Conservation (phyloP, 2,113 vertebrate genomes). For the Sylvia atricapilla region DNA sequence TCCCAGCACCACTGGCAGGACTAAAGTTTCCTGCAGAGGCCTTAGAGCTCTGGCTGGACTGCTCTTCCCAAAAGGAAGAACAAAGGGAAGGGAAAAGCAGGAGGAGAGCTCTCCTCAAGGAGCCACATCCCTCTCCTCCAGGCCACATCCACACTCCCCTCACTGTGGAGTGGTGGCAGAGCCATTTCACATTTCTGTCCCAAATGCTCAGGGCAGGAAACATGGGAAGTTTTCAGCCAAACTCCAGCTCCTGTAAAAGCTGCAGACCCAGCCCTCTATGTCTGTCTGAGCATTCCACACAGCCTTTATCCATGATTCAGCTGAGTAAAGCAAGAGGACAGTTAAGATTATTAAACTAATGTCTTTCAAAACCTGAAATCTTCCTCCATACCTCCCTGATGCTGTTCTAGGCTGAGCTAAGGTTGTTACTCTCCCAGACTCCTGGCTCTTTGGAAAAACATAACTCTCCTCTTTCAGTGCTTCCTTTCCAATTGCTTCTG, state of each 20-base stretch:
- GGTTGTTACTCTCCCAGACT: neutral
- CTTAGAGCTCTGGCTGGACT: neutral
- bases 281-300: neutral
- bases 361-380: neutral
- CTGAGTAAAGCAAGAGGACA: neutral
- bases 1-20: neutral
- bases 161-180: neutral
- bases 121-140: neutral
- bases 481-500: constrained; percentile 9
- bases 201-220: neutral
- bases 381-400: constrained; percentile 18
- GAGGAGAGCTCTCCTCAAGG: neutral
- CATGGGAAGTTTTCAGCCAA: neutral
- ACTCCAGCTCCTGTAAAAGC: neutral
- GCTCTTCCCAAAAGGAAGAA: neutral
- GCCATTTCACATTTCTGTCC: neutral
- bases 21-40: neutral
- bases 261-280: neutral
- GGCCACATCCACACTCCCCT: neutral
- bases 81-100: neutral
- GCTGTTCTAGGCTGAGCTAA: neutral
- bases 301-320: neutral
- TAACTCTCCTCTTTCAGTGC: neutral
- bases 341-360: neutral
- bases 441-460: neutral